phyloP scores from a whole-genome alignment of 2,113 vertebrate genomes.

The Corythaeola cristata region DNA sequence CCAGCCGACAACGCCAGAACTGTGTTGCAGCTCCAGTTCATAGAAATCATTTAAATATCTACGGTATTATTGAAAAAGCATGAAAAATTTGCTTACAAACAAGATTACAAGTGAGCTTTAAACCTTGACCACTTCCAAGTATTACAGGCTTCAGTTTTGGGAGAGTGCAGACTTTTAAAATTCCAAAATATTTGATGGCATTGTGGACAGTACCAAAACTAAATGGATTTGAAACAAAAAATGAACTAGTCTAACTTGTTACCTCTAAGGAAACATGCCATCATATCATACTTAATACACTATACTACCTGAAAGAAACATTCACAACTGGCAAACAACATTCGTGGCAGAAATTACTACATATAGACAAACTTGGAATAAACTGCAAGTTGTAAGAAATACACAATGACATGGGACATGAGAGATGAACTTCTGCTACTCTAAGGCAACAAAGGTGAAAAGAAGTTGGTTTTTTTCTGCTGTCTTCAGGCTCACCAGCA shows the following conservation, averaged over 20 bases:
- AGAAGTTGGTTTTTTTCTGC: not conserved
- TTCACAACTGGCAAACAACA: not conserved
- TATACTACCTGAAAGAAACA: not conserved
- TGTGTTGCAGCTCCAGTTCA: conserved; percentile 90
- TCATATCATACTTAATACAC: not conserved
- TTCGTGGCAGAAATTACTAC: not conserved
- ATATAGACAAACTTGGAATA: not conserved
- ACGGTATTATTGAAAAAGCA: conserved; percentile 23
- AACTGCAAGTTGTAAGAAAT: not conserved
- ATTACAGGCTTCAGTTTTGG: not conserved
- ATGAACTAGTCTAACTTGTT: not conserved
- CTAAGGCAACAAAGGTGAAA: not conserved
- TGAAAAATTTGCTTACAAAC: not conserved
- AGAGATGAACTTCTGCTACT: not conserved
- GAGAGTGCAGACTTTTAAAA: not conserved
- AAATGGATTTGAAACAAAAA: not conserved
- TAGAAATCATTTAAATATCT: conserved; percentile 96
- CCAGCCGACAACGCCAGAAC: conserved; percentile 92
- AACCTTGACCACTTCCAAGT: not conserved
- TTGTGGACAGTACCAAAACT: not conserved
- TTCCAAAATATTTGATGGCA: not conserved
- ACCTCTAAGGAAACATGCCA: not conserved
- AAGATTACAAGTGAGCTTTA: not conserved
- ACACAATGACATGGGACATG: fast-evolving
- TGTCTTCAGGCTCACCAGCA: not conserved